Evolutionary conservation across 2,888 invertebrate genomes (phyloP).

Genomic region (Octodonta nipae): DNA sequence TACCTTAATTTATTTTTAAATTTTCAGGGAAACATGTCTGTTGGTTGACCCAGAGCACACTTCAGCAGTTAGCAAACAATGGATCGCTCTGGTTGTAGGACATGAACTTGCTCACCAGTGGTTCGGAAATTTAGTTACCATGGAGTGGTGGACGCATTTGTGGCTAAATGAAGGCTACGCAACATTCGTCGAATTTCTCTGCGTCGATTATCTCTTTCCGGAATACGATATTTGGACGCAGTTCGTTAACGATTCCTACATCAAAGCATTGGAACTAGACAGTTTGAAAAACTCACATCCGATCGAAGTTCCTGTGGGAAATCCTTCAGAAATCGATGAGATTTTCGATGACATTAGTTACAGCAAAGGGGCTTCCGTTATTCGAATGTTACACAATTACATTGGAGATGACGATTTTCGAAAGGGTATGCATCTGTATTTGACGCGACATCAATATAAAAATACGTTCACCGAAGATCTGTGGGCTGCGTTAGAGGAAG

Average conservation of each 20-base stretch:
- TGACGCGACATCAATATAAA: constrained; percentile 73
- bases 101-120: constrained; percentile 96
- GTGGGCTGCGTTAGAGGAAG: constrained; percentile 79
- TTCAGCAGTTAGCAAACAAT: constrained; percentile 69
- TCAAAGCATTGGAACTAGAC: constrained; percentile 75
- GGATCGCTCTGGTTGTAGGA: constrained; percentile 75
- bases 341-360: constrained; percentile 97
- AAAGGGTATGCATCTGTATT: constrained; percentile 81
- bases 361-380: constrained; percentile 87
- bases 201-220: constrained; percentile 83
- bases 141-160: constrained; percentile 96
- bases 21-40: constrained; percentile 66
- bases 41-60: constrained; percentile 83
- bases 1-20: not conserved
- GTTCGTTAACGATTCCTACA: constrained; percentile 81
- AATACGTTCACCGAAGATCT: constrained; percentile 89
- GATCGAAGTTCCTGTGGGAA: constrained; percentile 87
- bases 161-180: constrained; percentile 89
- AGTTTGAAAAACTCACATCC: constrained; percentile 86
- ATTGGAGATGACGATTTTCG: constrained; percentile 87
- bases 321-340: constrained; percentile 91
- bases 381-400: constrained; percentile 86
- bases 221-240: constrained; percentile 96
- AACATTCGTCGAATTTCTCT: constrained; percentile 87
- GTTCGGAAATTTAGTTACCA: constrained; percentile 96